Base-by-base conservation (phyloP, 2,888 invertebrate genomes). In the Perizoma affinitatum region DNA sequence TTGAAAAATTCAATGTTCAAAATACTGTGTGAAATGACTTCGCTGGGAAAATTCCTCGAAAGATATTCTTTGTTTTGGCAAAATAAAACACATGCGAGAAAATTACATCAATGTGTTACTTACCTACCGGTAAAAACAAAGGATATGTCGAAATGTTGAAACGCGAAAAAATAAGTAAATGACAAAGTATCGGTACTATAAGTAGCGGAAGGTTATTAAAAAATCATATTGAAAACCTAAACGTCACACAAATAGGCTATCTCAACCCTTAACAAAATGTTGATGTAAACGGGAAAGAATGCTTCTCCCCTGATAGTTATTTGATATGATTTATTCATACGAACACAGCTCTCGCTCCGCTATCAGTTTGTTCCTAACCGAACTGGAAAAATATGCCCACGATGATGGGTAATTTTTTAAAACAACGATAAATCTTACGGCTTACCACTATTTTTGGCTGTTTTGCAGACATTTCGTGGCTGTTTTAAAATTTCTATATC, bases 261-360 rank as follows among this genome's bases (percentile, higher is more conserved):
- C 70, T 79, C 77, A 82, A 81, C 83, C 84, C 85, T 80, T 79
- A 80, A 77, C 76, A 74, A 78, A 84, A 84, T 84, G 84, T 85
- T 84, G 83, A 83, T 80, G 81, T 82, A 78, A 78, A 78, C 78
- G 80, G 76, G 79, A 84, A 85, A 85, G 86, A 85, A 83, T 84
- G 79, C 74, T 75, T 80, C 83, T 91, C 93, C 93, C 93, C 88
- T 94, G 94, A 94, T 94, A 94, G 94, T 94, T 94, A 94, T 94
- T 94, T 94, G 93, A 94, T 94, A 94, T 94, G 93, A 94, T 94
- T 94, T 94, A 94, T 94, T 94, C 94, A 94, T 94, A 91, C 93
- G 82, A 83, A 79, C 84, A 73, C 75, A 79, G 77, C 82, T 80
- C 73, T 76, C 82, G 75, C 69, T 66, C 65, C 66, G 44, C 38